Conservation (phyloP, 1,140 invertebrate genomes). For the Rhopalosiphum maidis region DNA sequence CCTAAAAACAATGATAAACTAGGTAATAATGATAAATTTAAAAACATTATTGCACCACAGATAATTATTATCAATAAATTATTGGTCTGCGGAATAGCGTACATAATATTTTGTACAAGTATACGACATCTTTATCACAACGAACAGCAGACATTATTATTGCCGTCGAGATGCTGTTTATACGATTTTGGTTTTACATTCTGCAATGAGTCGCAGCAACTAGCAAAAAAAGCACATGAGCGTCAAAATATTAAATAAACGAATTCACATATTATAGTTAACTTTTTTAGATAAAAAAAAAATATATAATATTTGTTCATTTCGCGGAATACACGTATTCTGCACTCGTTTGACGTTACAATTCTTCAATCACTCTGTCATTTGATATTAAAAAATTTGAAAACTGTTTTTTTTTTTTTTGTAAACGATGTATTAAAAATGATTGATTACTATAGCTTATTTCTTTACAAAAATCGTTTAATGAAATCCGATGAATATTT, state of each 20-base stretch:
- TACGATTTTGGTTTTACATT: not conserved
- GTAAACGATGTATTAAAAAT: no score
- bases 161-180: not conserved
- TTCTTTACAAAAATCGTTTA: not conserved
- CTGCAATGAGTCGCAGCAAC: not conserved
- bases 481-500: not conserved
- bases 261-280: no score
- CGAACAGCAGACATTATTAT: not conserved
- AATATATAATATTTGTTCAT: not conserved
- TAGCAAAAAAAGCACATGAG: no score
- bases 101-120: not conserved
- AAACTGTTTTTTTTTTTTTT: not conserved
- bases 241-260: no score
- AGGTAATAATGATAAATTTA: not conserved
- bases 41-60: not conserved
- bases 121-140: not conserved
- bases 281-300: not conserved
- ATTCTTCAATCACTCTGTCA: not conserved
- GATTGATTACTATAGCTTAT: not conserved
- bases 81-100: not conserved
- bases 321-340: not conserved
- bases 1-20: not conserved
- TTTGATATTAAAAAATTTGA: not conserved
- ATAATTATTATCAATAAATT: not conserved
- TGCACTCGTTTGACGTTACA: not conserved